These are phyloP conservation scores for Dendrolimus pini DNA, from an alignment of 2,888 invertebrate genomes.

Conservation along the genomic window DNA sequence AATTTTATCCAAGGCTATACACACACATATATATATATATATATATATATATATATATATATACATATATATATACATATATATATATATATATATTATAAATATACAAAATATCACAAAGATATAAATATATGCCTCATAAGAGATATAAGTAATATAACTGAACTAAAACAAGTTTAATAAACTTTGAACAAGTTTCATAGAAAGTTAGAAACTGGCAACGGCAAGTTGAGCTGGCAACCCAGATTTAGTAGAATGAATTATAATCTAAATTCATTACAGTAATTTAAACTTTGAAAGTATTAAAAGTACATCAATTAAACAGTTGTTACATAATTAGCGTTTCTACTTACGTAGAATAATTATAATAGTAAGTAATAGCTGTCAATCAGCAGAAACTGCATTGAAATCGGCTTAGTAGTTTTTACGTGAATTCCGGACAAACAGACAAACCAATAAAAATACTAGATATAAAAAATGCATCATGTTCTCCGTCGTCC, in stretches of 20 bases:
- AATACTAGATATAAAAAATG: too few relatives aligned
- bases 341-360: too few relatives aligned
- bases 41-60: conserved; percentile 13
- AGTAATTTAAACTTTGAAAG: background rate
- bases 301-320: background rate
- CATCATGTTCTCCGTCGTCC: too few relatives aligned
- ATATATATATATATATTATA: background rate
- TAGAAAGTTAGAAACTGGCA: background rate
- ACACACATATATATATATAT: conserved; percentile 10
- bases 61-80: conserved; percentile 5
- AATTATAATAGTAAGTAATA: too few relatives aligned
- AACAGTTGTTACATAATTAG: too few relatives aligned
- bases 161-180: background rate
- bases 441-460: too few relatives aligned
- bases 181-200: background rate
- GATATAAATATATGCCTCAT: too few relatives aligned
- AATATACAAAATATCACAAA: background rate
- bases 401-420: too few relatives aligned
- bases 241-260: background rate
- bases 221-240: background rate
- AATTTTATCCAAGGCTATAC: too few relatives aligned
- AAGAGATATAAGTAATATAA: background rate
- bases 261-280: background rate
- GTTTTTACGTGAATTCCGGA: too few relatives aligned
- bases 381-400: too few relatives aligned